These are phyloP conservation scores for Pseudococcus viburni DNA, from an alignment of 2,888 invertebrate species.

Conservation along the genomic window DNA sequence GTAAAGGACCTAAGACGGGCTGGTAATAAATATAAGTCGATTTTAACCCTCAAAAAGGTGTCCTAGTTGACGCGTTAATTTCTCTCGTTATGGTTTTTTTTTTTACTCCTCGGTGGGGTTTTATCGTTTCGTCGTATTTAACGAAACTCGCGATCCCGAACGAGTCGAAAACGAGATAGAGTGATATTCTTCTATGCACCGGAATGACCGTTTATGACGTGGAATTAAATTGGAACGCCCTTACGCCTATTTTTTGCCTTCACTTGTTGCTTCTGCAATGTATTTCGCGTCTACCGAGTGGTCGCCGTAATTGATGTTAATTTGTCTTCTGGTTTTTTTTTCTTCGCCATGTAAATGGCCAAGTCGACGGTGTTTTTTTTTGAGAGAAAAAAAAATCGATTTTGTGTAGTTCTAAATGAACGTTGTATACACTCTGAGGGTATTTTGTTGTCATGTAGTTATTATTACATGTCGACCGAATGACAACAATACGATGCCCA, in stretches of 20 bases:
- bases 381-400: conserved; percentile 43
- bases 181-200: neutral
- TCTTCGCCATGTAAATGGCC: neutral
- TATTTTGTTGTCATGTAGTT: conserved; percentile 39
- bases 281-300: neutral
- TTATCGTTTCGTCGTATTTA: neutral
- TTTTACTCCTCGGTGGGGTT: neutral
- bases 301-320: conserved; percentile 43
- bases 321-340: neutral
- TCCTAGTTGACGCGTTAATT: conserved; percentile 38
- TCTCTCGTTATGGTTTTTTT: neutral
- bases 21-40: conserved; percentile 37
- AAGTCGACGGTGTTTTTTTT: neutral
- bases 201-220: conserved; percentile 36
- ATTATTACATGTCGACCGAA: conserved; percentile 8
- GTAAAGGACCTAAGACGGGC: conserved; percentile 43
- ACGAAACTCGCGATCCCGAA: neutral
- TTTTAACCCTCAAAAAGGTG: conserved; percentile 33
- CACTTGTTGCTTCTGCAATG: conserved; percentile 39
- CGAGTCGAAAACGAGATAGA: conserved; percentile 13
- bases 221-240: conserved; percentile 41
- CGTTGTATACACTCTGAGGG: neutral
- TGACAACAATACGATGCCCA: conserved; percentile 18
- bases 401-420: conserved; percentile 32
- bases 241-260: conserved; percentile 48